A percentile compares a stretch with the other conserved stretches of the same genome.
phyloP scores from a whole-genome alignment of 1,140 invertebrate species.

The Drosophila mayri region DNA sequence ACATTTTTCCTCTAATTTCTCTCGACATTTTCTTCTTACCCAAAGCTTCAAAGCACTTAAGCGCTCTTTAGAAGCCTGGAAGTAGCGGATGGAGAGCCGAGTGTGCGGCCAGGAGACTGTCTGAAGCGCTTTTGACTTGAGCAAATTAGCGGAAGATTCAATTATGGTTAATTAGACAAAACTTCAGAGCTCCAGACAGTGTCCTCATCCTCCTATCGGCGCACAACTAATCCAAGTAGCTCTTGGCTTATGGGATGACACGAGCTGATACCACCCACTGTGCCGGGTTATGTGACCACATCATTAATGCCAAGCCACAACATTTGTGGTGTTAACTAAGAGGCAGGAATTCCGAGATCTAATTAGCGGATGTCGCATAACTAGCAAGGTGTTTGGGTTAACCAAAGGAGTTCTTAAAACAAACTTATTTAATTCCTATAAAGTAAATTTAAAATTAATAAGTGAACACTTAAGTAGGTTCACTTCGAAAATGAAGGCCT shows the following conservation, averaged over 20 bases:
- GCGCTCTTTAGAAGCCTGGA: constrained; percentile 29
- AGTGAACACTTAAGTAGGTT: background rate
- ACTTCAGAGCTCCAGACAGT: constrained; percentile 29
- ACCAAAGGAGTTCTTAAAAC: background rate
- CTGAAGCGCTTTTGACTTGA: constrained; percentile 50
- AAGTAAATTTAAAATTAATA: background rate
- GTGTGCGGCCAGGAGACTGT: constrained; percentile 1
- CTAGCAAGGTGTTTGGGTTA: background rate
- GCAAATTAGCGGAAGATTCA: constrained; percentile 71
- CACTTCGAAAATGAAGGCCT: no score
- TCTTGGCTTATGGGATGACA: constrained; percentile 9
- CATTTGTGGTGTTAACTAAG: constrained; percentile 1
- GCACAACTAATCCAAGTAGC: background rate
- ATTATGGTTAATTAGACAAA: constrained; percentile 73
- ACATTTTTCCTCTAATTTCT: constrained; percentile 16
- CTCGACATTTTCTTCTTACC: constrained; percentile 16
- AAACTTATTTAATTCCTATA: no score
- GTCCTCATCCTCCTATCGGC: background rate
- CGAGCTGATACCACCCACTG: constrained; percentile 4
- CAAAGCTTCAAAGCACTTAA: constrained; percentile 14
- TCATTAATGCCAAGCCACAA: constrained; percentile 17
- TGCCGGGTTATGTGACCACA: constrained; percentile 1
- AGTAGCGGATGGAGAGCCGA: background rate
- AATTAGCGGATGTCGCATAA: background rate
- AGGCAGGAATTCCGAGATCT: background rate